Base-by-base conservation (phyloP, 2,888 invertebrate genomes). In the Fissipunctia ypsillon region DNA sequence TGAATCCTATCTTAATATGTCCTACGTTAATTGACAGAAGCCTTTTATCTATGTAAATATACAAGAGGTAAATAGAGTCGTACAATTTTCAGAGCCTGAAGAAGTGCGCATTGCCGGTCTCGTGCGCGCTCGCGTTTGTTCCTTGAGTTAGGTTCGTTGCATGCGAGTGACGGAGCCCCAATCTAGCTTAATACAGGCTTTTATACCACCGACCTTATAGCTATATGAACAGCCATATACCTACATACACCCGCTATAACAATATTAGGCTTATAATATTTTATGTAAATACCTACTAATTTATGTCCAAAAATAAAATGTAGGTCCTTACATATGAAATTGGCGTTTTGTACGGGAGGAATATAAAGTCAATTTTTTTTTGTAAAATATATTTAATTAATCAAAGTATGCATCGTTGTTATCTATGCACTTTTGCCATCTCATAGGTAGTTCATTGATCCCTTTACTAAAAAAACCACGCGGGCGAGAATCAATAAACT, bases 131-230 rank as follows among this genome's bases (percentile, higher is more conserved):
- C 93, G 95, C 84, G 90, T 95, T 86, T 95, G 95, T 90, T 92
- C 95, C 72, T 90, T 95, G 90, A 95, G 94, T 93, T 96, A 95
- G 95, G 95, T 95, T 94, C 92, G 95, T 95, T 90, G 95, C 93
- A 93, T 95, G 93, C 78, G 91, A 86, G 91, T 92, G 90, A 78
- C 64, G 57, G 50, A 22, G 50, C 56, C 69, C 67, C 52, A 31
- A 64, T 65, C 22, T 50, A 71, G 73, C 74, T 83, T 84, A n/a
- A n/a, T n/a, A 25, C 54, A 60, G 63, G 41, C 70, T 72, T 75
- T 66, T 66, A 57, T 50, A 56, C 54, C 65, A 50, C 19, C 57
- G 35, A 50, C 45, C 45, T 73, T 81, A 52, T 48, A 60, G 67
- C 67, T 75, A 72, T 80, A 76, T 76, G 80, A 80, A 64, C 64